phyloP scores from a whole-genome alignment of 2,888 invertebrate genomes.

The Drymonia ruficornis region DNA sequence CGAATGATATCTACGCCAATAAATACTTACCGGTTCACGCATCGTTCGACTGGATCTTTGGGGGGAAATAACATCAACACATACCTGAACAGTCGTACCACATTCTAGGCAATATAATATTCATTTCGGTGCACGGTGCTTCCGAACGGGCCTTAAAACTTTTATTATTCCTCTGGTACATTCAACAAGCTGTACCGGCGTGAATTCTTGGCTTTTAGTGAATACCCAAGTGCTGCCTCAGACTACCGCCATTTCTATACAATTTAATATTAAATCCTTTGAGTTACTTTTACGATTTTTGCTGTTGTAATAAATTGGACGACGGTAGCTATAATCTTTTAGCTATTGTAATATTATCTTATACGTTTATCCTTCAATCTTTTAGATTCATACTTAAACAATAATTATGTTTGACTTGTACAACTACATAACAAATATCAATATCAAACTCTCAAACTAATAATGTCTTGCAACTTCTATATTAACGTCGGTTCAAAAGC shows the following conservation, averaged over 20 bases:
- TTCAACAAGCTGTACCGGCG: conserved; percentile 40
- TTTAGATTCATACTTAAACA: too few species aligned
- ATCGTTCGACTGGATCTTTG: conserved; percentile 32
- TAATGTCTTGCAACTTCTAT: too few species aligned
- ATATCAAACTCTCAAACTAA: too few species aligned
- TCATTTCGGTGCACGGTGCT: conserved; percentile 54
- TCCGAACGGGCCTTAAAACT: conserved; percentile 50
- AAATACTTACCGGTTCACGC: conserved; percentile 49
- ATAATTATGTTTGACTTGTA: too few species aligned
- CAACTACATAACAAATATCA: too few species aligned
- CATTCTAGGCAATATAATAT: conserved; percentile 64
- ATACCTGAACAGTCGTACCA: conserved; percentile 62
- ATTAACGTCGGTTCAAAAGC: conserved; percentile 22
- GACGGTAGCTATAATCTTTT: too few species aligned
- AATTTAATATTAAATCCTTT: conserved; percentile 31
- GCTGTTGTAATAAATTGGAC: conserved; percentile 1
- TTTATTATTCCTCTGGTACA: conserved; percentile 42
- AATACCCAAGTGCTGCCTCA: conserved; percentile 31
- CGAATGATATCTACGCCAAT: conserved; percentile 47
- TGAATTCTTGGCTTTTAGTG: conserved; percentile 37
- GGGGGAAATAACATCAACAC: conserved; percentile 48
- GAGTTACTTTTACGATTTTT: conserved; percentile 17
- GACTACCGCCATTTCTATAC: conserved; percentile 30
- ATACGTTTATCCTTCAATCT: too few species aligned
- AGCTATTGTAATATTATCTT: too few species aligned